A percentile compares a stretch with the other conserved stretches of the same genome.
Evolutionary conservation across 2,888 invertebrate species (phyloP).

Genomic region (Hartigia nigra): DNA sequence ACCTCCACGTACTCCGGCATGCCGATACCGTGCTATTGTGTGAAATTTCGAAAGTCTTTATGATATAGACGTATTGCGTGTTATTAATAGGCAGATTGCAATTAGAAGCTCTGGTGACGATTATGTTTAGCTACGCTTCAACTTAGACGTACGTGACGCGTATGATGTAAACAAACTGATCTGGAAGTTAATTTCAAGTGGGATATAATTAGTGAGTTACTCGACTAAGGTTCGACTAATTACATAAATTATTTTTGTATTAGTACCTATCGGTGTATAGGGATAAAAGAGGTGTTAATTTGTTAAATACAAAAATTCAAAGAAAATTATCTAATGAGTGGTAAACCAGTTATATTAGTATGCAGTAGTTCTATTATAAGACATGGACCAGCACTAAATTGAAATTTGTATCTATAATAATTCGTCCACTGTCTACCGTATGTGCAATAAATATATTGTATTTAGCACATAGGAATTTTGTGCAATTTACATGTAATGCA

Average conservation of each 20-base stretch:
- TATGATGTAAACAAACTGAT: neutral
- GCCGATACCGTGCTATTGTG: conserved; percentile 58
- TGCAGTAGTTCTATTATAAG: neutral
- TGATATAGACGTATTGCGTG: neutral
- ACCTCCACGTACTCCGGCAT: conserved; percentile 61
- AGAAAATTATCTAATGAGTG: neutral
- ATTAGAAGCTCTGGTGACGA: neutral
- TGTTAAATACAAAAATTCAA: neutral
- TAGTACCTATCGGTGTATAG: neutral
- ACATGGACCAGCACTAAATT: neutral
- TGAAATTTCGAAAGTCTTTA: conserved; percentile 9
- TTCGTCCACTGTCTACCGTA: neutral
- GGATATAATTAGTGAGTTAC: neutral
- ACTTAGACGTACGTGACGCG: neutral
- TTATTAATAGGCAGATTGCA: neutral
- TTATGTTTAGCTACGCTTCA: neutral
- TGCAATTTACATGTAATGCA: neutral
- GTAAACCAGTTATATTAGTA: neutral
- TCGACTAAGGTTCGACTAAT: neutral
- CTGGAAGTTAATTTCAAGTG: neutral
- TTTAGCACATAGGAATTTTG: neutral
- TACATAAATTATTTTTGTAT: neutral
- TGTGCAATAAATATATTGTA: no score
- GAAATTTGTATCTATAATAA: neutral
- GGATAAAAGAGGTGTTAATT: neutral